These are phyloP conservation scores for Temnothorax longispinosus DNA, from an alignment of 1,140 invertebrate genomes.

Conservation along the genomic window DNA sequence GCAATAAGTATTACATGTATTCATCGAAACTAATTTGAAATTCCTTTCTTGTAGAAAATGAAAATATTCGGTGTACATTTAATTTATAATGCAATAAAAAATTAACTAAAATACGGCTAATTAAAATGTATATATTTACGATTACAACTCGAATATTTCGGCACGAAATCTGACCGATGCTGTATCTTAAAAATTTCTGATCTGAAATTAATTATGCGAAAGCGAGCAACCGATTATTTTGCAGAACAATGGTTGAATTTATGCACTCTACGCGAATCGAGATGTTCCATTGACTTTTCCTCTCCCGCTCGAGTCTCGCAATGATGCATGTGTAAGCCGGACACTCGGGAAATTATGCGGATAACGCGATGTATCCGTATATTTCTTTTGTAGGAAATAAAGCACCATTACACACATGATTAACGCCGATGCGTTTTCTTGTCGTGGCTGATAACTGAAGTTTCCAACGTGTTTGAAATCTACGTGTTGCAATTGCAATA, in stretches of 20 bases:
- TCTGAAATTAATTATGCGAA: slow-evolving; percentile 26
- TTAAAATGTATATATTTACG: neutral
- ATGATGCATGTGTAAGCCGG: slow-evolving; percentile 31
- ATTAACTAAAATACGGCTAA: neutral
- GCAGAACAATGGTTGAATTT: slow-evolving; percentile 23
- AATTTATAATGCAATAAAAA: neutral
- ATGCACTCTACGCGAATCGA: neutral
- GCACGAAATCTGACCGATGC: neutral
- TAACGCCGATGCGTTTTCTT: slow-evolving; percentile 31
- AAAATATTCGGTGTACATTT: neutral
- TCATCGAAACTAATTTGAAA: neutral
- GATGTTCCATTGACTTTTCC: slow-evolving; percentile 44
- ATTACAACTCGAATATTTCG: neutral
- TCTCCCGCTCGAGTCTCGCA: neutral
- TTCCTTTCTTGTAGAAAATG: neutral
- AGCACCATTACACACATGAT: slow-evolving; percentile 1
- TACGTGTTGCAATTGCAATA: neutral
- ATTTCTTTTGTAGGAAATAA: slow-evolving; percentile 56
- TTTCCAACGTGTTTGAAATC: slow-evolving; percentile 18
- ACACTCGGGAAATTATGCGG: slow-evolving; percentile 69
- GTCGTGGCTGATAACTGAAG: slow-evolving; percentile 3
- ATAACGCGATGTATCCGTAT: slow-evolving; percentile 71
- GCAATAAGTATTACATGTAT: neutral
- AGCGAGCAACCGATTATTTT: slow-evolving; percentile 21
- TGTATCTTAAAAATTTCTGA: neutral